A percentile compares a stretch with the other conserved stretches of the same genome.
Conservation (phyloP, 2,797 vertebrate species). For the Melanotaenia boesemani region DNA sequence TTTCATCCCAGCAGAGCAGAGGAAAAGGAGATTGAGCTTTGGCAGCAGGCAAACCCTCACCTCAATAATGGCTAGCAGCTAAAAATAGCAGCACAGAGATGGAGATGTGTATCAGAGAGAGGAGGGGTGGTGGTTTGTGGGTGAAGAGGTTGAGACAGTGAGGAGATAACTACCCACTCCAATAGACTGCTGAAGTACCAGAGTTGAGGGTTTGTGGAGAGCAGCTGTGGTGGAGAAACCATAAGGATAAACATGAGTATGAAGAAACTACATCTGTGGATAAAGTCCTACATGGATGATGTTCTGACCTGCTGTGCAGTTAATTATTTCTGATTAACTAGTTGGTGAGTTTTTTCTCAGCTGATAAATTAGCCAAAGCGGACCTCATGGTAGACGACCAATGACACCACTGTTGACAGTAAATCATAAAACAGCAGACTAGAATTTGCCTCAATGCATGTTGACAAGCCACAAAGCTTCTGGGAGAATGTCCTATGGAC, state of each 20-base stretch:
- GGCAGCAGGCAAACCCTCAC: slow-evolving; percentile 55
- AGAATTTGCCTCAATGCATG: too few species aligned
- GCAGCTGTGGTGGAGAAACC: not conserved
- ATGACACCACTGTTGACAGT: too few species aligned
- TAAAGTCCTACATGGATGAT: not conserved
- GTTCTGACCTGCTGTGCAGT: not conserved
- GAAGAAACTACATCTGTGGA: not conserved
- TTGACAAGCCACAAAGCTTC: too few species aligned
- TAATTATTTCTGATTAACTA: not conserved
- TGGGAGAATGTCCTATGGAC: too few species aligned
- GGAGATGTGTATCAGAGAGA: slow-evolving; percentile 42
- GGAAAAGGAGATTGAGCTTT: slow-evolving; percentile 30
- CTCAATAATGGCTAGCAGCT: slow-evolving; percentile 60
- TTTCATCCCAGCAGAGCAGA: slow-evolving; percentile 31
- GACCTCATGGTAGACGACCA: too few species aligned
- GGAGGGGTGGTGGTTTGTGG: slow-evolving; percentile 24
- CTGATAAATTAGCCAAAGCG: too few species aligned
- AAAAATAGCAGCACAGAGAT: slow-evolving; percentile 67
- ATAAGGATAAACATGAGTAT: not conserved
- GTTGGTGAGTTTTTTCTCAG: not conserved
- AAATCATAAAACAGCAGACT: too few species aligned
- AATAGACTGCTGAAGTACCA: slow-evolving; percentile 17
- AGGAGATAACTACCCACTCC: slow-evolving; percentile 12
- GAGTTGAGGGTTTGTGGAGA: not conserved
- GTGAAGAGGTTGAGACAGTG: slow-evolving; percentile 23